These are phyloP conservation scores for Standfussiana lucernea DNA, from an alignment of 2,888 invertebrate genomes.

Conservation along the genomic window DNA sequence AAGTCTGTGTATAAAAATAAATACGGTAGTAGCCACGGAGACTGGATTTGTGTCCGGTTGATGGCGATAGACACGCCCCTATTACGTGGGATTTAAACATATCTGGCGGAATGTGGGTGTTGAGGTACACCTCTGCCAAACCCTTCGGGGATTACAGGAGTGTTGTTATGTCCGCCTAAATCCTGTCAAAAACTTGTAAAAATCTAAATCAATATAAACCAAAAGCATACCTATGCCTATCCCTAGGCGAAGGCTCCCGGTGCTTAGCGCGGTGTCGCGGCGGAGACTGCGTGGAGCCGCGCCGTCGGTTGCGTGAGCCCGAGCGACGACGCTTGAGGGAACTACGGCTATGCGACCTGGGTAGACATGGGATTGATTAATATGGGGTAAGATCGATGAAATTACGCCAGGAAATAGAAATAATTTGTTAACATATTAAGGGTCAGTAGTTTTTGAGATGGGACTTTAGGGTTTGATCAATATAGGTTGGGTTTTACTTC, in stretches of 20 bases:
- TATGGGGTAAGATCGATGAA: neutral
- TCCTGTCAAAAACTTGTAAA: neutral
- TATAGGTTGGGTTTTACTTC: neutral
- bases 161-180: neutral
- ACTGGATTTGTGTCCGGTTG: neutral
- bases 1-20: neutral
- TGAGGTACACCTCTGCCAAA: neutral
- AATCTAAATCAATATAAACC: neutral
- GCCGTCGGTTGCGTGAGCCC: conserved; percentile 86
- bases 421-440: neutral
- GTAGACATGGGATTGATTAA: rapidly evolving
- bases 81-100: neutral
- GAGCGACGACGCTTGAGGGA: conserved; percentile 91
- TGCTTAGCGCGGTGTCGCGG: conserved; percentile 84
- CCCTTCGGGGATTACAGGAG: neutral
- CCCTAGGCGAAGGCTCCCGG: conserved; percentile 72
- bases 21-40: neutral
- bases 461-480: neutral
- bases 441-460: neutral
- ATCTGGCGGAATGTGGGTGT: neutral
- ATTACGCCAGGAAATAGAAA: neutral
- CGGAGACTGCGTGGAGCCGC: conserved; percentile 85
- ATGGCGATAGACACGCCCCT: neutral
- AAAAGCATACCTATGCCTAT: conserved; percentile 77
- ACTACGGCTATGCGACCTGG: conserved; percentile 91